Evolutionary conservation across 2,888 invertebrate species (phyloP), one percentile per base, ranked within the genome.

Genomic region (Caenorhabditis sp.): DNA sequence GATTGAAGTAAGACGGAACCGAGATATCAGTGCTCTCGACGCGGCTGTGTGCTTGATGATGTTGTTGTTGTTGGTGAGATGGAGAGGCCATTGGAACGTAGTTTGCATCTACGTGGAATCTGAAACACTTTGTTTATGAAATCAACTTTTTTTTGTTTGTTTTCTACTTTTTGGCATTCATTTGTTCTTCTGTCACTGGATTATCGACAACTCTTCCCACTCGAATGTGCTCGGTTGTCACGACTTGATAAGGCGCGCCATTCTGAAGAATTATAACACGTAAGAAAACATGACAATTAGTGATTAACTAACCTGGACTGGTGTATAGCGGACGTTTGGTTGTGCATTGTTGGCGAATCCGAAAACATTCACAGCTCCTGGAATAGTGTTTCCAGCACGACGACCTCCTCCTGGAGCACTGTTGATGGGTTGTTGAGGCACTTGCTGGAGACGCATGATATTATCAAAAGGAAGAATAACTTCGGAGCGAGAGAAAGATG

Each of bases 1-100:
- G 84, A 19, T 77, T 84, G 82, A 88, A 87, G 58, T 66, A 80
- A 4, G 86, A 66, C 14, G 87, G 86, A 10, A 88, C 87, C 0
- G 51, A 64, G 16, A 80, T 75, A 35, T 70, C 68, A 22, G 35
- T 28, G 22, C 54, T 72, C 28, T 66, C 58, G n/a, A n/a, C 24
- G n/a, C 38, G 70, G 59, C 58, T 76, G 59, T 73, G 63, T 61
- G 54, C 61, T 59, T 74, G 74, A n/a, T 69, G 24, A 59, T 73
- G 69, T 73, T 61, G 73, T 73, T 61, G 73, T 59, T 69, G 74
- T 51, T 84, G 84, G 51, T 80, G 84, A 41, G 84, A 80, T 59
- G 84, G 84, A 7, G 80, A 31, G 6, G 80, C 70, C 51, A 58
- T 54, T 12, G 80, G 70, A 28, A 74, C 49, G 38, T 83, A 83